Evolutionary conservation across 1,140 invertebrate genomes (phyloP), one percentile per base, ranked within the genome.

Genomic region (Anastrepha ludens): DNA sequence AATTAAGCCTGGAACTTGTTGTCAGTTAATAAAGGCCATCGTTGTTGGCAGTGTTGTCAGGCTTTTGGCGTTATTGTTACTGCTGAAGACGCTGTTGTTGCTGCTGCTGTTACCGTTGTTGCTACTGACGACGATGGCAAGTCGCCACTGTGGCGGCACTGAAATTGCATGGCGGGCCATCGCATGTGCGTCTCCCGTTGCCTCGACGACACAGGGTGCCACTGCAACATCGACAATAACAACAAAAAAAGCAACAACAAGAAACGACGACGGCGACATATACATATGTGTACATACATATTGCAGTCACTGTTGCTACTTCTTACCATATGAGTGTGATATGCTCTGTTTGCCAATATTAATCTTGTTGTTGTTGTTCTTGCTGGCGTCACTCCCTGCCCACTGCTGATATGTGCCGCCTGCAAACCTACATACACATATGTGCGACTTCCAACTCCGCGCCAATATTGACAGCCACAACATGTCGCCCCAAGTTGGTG

Each of bases 141-240:
- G 74, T 81, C 74, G 74, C 74, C 74, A 81, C 74, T 55, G 74
- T 81, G 74, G 74, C 74, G 86, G 86, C 86, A 20, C 58, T 55
- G 39, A 70, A 55, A 87, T 58, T 55, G 50, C 64, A 67, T 70
- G 65, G 62, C 39, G 86, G 58, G 86, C 44, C 58, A 44, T 55
- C 60, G 86, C 62, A 64, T 87, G 86, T 70, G 86, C 20, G 87
- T 87, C 41, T 87, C 70, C 70, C 87, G 87, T 78, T 60, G 87
- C 70, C 86, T 59, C n/a, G 50, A 39, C 65, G 47, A 87, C 87
- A 87, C 87, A 87, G 87, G 87, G 70, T 81, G 87, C 87, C 87
- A 87, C 17, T 60, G 87, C 87, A 87, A 67, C 64, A 87, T 50
- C 17, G 20, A 5, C 62, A 67, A 64, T 7, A 60, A 86, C 58